Evolutionary conservation across 2,113 vertebrate species (phyloP), one percentile per base, ranked within the genome.

Genomic region (Phalacrocorax carbo): DNA sequence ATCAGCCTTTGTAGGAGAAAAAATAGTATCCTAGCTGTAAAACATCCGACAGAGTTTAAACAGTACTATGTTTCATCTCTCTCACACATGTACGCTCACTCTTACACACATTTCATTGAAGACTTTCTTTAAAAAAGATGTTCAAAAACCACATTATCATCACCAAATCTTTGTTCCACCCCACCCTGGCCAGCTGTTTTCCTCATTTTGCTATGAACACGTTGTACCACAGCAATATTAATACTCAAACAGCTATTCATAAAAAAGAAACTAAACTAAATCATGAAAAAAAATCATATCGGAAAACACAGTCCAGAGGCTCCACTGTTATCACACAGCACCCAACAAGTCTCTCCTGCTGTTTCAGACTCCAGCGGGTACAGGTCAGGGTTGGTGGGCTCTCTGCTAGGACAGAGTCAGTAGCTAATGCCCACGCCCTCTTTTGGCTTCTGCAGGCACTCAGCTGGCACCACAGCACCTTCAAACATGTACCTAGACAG

Each of bases 1-100:
- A 92, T 97, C 81, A 96, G 94, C 77, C 91, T 97, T 95, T 95
- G 83, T 82, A 83, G 54, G n/a, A 88, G 62, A 93, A 95, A 90
- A 91, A 94, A 91, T 42, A 12, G 49, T 68, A 89, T 70, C 75
- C 82, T 82, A 76, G 76, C 85, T 95, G 46, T 94, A 95, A 96
- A 97, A 92, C 61, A 88, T 77, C 73, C 84, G 58, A 65, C 77
- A 96, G 82, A 9, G 1, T 93, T 97, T 95, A 96, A 96, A 93
- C 83, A 75, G 83, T 40, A 46, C 55, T 76, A 42, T 52, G 49
- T 79, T 82, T 95, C 76, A 19, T 90, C 78, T 80, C 55, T 86
- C 65, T 96, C 52, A 91, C 49, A 85, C 58, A 60, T 3, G 3
- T 88, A 85, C 7, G 22, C 69, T 80, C 21, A 40, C 72, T 86